Evolutionary conservation across 2,113 vertebrate species (phyloP).

Genomic region (Brachyistius frenatus): DNA sequence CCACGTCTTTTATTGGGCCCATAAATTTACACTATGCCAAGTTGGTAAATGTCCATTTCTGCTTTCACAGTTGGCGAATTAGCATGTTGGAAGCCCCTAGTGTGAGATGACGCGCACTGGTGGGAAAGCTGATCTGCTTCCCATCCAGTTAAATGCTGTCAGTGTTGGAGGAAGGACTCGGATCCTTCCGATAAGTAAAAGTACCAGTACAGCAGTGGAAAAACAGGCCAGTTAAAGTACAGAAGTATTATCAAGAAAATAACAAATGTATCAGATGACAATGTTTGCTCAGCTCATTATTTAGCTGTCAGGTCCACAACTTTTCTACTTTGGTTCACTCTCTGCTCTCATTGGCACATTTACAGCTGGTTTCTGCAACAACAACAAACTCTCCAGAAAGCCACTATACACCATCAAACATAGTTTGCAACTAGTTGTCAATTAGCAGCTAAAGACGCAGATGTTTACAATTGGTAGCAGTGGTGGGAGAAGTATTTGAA

Average conservation of each 20-base stretch:
- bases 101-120: constrained; percentile 48
- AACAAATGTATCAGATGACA: background rate
- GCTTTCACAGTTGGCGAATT: constrained; percentile 43
- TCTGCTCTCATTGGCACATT: background rate
- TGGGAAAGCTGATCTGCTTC: constrained; percentile 42
- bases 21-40: constrained; percentile 69
- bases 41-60: constrained; percentile 64
- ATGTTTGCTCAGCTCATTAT: background rate
- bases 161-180: constrained; percentile 5
- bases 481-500: no score
- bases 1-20: constrained; percentile 69
- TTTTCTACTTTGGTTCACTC: background rate
- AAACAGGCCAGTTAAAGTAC: background rate
- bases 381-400: background rate
- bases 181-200: constrained; percentile 4
- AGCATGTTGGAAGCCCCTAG: constrained; percentile 40
- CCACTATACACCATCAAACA: background rate
- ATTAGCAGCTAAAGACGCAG: no score
- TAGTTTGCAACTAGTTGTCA: no score
- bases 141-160: constrained; percentile 19
- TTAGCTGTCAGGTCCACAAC: background rate
- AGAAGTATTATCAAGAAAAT: background rate
- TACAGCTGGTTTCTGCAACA: background rate
- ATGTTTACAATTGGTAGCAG: no score
- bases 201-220: background rate